Evolutionary conservation across 64 coral and sea anemone genomes (phyloP).

Genomic region (Acropora yongei): DNA sequence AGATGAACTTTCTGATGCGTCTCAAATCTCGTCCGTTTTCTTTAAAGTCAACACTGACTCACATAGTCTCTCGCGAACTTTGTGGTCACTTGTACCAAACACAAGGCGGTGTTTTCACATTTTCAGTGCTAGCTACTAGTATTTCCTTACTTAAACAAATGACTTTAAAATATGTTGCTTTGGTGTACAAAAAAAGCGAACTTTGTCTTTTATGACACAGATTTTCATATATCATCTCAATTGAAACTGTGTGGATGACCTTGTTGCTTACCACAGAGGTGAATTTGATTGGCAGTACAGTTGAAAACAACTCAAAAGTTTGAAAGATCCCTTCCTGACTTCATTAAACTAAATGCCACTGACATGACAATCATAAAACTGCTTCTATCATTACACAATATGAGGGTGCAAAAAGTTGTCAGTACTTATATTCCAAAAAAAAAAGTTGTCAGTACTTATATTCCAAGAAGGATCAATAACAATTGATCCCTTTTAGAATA

Average conservation of each 20-base stretch:
- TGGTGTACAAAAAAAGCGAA: too few relatives aligned
- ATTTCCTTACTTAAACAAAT: background rate
- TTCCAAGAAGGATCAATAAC: background rate
- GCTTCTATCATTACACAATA: background rate
- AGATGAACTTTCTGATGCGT: too few relatives aligned
- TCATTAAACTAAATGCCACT: conserved; percentile 8
- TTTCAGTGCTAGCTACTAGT: background rate
- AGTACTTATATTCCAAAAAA: too few relatives aligned
- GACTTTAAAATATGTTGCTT: background rate
- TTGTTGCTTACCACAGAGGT: background rate
- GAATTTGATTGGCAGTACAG: background rate
- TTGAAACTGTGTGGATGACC: conserved; percentile 3
- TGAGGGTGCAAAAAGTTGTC: background rate
- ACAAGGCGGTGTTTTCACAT: background rate
- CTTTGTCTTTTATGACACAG: background rate
- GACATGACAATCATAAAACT: conserved; percentile 7
- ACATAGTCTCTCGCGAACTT: too few relatives aligned
- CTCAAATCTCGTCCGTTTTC: too few relatives aligned
- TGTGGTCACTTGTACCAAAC: too few relatives aligned
- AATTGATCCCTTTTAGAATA: background rate
- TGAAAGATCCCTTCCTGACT: background rate
- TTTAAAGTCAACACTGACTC: too few relatives aligned
- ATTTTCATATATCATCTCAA: background rate
- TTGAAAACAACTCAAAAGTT: background rate
- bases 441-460: background rate